Base-by-base conservation (phyloP, 2,888 invertebrate genomes). In the Latrodectus elegans region DNA sequence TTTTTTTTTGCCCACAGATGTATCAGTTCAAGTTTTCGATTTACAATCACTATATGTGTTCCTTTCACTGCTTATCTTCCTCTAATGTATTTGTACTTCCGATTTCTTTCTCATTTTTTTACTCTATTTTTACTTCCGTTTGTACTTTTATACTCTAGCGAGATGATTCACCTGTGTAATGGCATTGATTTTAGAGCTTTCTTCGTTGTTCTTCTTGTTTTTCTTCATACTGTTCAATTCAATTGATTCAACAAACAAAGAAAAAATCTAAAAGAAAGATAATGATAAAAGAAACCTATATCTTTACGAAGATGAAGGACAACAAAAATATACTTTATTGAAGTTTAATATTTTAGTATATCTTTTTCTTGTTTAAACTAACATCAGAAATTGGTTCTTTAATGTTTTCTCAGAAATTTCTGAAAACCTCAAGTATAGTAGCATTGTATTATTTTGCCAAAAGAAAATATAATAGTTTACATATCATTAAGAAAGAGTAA, bases 11-110 rank as follows among this genome's bases (percentile, higher is more conserved):
- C 9, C 67, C 22, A 17, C 22, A 22, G 22, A 68, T 68, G 67
- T 68, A 68, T 68, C 67, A 68, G 8, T 68, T 68, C 67, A 22
- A 26, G 67, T 68, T 68, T 68, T 68, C 67, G 67, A 68, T 68
- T 68, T 68, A 26, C 67, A 68, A 68, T 68, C 67, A 12, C 9
- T 68, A n/a, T 68, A 15, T 68, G 12, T 22, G 67, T 15, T 22
- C 67, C 26, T 68, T 68, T 68, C 67, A 22, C 22, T 26, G 67
- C 11, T 68, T 22, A 17, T 68, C 67, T 68, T 68, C n/a, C 26
- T 17, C 67, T 68, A 68, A 68, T 68, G 67, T 68, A 22, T 68
- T 68, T 68, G 22, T 68, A 68, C 26, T 26, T 17, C 67, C 67
- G 67, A 68, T 68, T 68, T 22, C 17, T 22, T 68, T 68, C 4